Evolutionary conservation across 92 coral and sea anemone genomes (phyloP), one percentile per base, ranked within the genome.

Genomic region (Siderastrea siderea): DNA sequence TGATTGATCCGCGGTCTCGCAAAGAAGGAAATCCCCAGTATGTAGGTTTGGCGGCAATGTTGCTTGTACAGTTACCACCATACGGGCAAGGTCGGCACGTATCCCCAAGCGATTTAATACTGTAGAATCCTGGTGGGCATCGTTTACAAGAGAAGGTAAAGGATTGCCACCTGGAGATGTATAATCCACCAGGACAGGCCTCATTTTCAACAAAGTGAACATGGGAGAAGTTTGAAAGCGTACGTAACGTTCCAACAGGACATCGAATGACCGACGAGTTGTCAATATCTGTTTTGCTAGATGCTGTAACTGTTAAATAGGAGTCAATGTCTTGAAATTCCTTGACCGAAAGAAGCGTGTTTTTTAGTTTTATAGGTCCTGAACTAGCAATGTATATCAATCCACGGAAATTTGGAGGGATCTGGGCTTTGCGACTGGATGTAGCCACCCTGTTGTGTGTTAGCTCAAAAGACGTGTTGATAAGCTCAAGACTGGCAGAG

Each of bases 1-100:
- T 47, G 49, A 87, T 47, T 61, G 61, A 78, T 45, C 79, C 79
- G 5, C 11, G 80, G 74, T 70, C 62, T 9, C 4, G 11, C 9
- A 77, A 44, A 62, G 60, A 55, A 73, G 66, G 65, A 62, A 78
- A 79, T 19, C 91, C 91, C 91, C 91, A 87, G 64, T 69, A 87
- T 57, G 75, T 80, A 12, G 91, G 86, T 45, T 19, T 61, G 3
- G 81, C 86, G 54, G 82, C 79, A 9, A 87, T 82, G 45, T 83
- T 77, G 7, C 53, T 79, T 47, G 51, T 70, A 50, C 91, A 87
- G 26, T 73, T 87, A 12, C 69, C 91, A n/a, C 91, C 91, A 52
- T 79, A 87, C 7, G 91, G 91, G 55, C 91, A 87, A 16, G 58
- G 71, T 50, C 80, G 73, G 43, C 86, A 87, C 26, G 47, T 71